Percentiles rank a stretch among this genome's conserved stretches.
These are phyloP conservation scores for Toxotes jaculatrix DNA, from an alignment of 2,113 vertebrate species.

Conservation along the genomic window DNA sequence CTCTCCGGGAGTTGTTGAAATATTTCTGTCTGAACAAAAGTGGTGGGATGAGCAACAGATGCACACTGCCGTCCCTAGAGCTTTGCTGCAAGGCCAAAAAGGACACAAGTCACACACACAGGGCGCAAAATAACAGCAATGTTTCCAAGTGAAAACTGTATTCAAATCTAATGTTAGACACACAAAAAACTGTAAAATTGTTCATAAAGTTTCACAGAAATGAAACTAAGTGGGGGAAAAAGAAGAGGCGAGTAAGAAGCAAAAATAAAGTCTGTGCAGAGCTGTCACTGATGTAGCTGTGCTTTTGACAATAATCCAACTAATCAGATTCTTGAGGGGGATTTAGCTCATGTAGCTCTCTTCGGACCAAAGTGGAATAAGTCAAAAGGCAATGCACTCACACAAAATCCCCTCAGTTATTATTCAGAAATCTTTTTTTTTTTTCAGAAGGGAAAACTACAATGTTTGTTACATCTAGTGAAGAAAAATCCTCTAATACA, in stretches of 20 bases:
- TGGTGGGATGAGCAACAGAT: background rate
- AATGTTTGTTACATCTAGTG: background rate
- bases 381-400: conserved; percentile 35
- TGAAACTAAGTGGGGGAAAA: background rate
- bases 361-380: conserved; percentile 22
- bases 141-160: background rate
- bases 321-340: conserved; percentile 48
- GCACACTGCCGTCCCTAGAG: background rate
- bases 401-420: conserved; percentile 9
- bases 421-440: background rate
- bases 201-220: background rate
- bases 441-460: background rate
- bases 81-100: background rate
- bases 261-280: conserved; percentile 23
- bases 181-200: background rate
- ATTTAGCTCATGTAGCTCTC: conserved; percentile 37
- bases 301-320: conserved; percentile 65
- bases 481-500: background rate
- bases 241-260: background rate
- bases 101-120: background rate
- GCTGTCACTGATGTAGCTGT: conserved; percentile 44
- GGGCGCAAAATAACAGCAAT: background rate
- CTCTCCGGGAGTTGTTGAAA: too few relatives aligned
- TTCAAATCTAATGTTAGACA: background rate
- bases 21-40: background rate